phyloP scores from a whole-genome alignment of 1,140 invertebrate species.

The Armadillidium nasatum region DNA sequence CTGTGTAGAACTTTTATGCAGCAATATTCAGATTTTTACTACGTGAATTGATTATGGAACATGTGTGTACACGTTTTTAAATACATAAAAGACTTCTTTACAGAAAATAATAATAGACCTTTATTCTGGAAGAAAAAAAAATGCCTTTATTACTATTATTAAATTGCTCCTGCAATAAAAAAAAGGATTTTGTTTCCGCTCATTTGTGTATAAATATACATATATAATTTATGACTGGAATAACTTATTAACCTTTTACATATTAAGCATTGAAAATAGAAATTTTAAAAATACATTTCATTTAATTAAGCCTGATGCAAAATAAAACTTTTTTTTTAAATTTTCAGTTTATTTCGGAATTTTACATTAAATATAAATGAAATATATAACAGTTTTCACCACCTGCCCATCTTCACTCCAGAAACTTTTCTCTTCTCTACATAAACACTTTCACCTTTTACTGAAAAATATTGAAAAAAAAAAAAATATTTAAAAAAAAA shows the following conservation, averaged over 20 bases:
- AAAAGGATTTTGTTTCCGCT: background rate
- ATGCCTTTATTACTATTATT: background rate
- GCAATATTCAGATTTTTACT: background rate
- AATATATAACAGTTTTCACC: background rate
- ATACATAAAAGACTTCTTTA: background rate
- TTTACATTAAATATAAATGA: background rate
- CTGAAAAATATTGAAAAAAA: background rate
- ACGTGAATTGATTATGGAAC: background rate
- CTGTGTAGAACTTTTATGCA: background rate
- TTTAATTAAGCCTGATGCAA: background rate
- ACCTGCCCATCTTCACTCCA: background rate
- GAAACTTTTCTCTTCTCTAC: background rate
- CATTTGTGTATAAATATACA: conserved; percentile 8
- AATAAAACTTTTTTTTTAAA: too few relatives aligned
- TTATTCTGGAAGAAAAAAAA: background rate
- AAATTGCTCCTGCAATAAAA: background rate
- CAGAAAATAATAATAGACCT: background rate
- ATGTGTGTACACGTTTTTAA: too few relatives aligned
- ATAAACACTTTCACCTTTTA: background rate
- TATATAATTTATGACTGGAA: background rate
- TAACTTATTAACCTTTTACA: background rate
- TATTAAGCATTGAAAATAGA: background rate
- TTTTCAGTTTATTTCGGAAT: too few relatives aligned
- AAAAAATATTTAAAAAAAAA: too few relatives aligned
- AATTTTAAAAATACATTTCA: background rate